phyloP scores from a whole-genome alignment of 2,113 vertebrate genomes.

The Scalopus aquaticus region DNA sequence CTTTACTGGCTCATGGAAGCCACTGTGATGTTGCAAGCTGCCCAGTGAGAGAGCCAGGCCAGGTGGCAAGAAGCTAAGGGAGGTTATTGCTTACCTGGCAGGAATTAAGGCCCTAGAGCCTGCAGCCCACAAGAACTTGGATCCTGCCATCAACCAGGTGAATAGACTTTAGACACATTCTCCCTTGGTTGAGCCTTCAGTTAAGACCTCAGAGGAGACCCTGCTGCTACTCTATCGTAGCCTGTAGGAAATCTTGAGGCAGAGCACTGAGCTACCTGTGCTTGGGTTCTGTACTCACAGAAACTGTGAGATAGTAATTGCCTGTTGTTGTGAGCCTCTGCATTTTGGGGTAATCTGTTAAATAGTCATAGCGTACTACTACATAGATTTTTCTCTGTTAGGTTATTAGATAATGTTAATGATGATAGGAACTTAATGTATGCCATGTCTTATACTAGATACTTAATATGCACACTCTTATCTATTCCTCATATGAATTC shows the following conservation, averaged over 20 bases:
- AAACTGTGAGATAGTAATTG: background rate
- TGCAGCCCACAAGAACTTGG: background rate
- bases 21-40: background rate
- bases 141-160: background rate
- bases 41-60: background rate
- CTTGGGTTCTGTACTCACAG: background rate
- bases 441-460: background rate
- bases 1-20: background rate
- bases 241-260: background rate
- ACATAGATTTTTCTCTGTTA: background rate
- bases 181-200: background rate
- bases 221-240: background rate
- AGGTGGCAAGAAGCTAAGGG: background rate
- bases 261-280: background rate
- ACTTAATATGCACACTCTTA: background rate
- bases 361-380: background rate
- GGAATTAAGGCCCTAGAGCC: background rate
- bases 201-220: background rate
- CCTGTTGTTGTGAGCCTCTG: background rate
- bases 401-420: background rate
- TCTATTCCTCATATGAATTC: background rate
- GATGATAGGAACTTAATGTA: background rate
- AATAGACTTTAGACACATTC: background rate
- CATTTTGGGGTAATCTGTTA: conserved; percentile 19
- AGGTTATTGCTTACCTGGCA: background rate